A percentile compares a stretch with the other conserved stretches of the same genome.
Evolutionary conservation across 2,888 invertebrate genomes (phyloP).

Genomic region (Chaetoderma sp.): DNA sequence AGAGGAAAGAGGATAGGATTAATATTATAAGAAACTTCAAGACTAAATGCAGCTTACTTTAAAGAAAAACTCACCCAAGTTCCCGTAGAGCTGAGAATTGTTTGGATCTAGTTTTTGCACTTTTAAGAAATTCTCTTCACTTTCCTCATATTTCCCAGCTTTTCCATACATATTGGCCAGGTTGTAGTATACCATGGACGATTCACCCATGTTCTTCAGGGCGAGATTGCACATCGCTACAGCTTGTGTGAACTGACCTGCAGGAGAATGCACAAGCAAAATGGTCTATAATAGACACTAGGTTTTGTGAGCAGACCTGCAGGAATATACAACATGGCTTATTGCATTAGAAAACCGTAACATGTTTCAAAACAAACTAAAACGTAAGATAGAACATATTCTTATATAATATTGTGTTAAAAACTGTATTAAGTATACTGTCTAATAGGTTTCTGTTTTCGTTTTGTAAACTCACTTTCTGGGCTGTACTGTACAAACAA

Average conservation of each 20-base stretch:
- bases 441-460: too few species aligned
- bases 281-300: too few species aligned
- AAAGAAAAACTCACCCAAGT: conserved; percentile 79
- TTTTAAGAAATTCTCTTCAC: conserved; percentile 83
- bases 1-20: not conserved
- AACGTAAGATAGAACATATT: too few species aligned
- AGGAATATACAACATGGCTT: too few species aligned
- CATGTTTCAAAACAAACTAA: too few species aligned
- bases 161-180: conserved; percentile 91
- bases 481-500: too few species aligned
- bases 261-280: conserved; percentile 25
- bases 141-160: conserved; percentile 79
- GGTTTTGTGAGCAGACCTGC: too few species aligned
- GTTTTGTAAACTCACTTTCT: too few species aligned
- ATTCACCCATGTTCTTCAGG: conserved; percentile 78
- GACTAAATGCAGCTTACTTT: not conserved
- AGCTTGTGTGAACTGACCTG: conserved; percentile 79
- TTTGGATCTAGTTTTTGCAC: conserved; percentile 78
- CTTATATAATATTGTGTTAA: too few species aligned
- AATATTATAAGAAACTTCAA: not conserved
- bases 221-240: conserved; percentile 80
- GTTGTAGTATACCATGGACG: conserved; percentile 85
- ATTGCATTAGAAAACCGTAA: too few species aligned
- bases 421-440: too few species aligned
- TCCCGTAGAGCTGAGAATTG: conserved; percentile 87